Evolutionary conservation across 2,797 vertebrate species (phyloP), one percentile per base, ranked within the genome.

Genomic region (Sylvilagus floridanus): DNA sequence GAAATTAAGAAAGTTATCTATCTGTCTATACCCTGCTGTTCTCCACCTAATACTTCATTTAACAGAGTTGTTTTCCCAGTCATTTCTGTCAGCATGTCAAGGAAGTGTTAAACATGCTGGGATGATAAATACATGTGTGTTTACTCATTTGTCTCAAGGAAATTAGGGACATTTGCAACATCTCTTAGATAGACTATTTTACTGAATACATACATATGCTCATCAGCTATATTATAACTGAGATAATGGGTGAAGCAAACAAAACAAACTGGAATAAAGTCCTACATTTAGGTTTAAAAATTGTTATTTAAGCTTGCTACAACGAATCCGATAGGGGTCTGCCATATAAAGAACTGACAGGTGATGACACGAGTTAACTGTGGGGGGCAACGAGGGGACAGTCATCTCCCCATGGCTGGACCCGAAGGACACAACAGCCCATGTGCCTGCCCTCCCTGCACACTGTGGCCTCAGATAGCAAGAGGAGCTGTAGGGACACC

Each of bases 1-100:
- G 62, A 91, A 91, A 84, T 88, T 86, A 68, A 81, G 37, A 75
- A 96, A 89, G 76, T 21, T 93, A 65, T 62, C 32, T 65, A 47
- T 72, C 37, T 89, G 75, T 78, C 78, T 66, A 86, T 60, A 92
- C 54, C 71, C 24, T 30, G 76, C 14, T n/a, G 26, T 35, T 91
- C 35, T 89, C 91, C n/a, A 69, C 26, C 71, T 66, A 63, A 75
- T 2, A 91, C 76, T 88, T 95, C 50, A 93, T 76, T 95, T 94
- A 88, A 77, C 24, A 90, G 9, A 78, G 24, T 13, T 88, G 68
- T 69, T 86, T 95, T 65, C 32, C 32, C 24, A 92, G 42, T 84
- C 94, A 69, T 21, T 88, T n/a, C 42, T 63, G 63, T 88, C 42
- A 75, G 62, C 76, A 35, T n/a, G 68, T 89, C 62, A 76, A 84